Conservation (phyloP, 2,113 vertebrate genomes). For the Chascanopsetta lugubris region DNA sequence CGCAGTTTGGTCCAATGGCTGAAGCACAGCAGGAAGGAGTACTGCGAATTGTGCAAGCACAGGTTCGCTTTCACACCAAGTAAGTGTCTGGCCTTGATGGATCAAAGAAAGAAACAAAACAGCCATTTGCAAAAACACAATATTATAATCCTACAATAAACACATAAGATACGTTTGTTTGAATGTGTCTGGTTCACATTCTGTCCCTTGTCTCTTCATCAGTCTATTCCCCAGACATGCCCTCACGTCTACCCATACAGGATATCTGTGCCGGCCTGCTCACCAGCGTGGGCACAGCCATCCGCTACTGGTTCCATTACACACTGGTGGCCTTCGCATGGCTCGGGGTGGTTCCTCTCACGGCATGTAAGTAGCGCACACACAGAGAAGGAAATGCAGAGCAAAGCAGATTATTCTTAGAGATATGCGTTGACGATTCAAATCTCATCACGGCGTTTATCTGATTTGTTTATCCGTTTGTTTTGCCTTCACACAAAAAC, state of each 20-base stretch:
- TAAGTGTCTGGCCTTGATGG: conserved; percentile 80
- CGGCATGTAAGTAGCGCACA: conserved; percentile 90
- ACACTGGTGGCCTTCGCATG: conserved; percentile 99
- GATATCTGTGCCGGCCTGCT: conserved; percentile 98
- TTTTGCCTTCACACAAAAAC: too few species aligned
- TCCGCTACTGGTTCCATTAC: conserved; percentile 99
- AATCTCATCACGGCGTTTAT: too few species aligned
- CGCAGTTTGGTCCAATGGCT: conserved; percentile 99
- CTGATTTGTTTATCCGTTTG: too few species aligned
- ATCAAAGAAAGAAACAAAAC: background rate
- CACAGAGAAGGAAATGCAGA: background rate
- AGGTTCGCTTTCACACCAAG: conserved; percentile 99
- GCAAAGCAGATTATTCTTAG: background rate
- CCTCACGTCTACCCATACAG: conserved; percentile 97
- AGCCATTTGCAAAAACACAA: too few species aligned
- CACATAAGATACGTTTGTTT: background rate
- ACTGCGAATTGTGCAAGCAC: conserved; percentile 99
- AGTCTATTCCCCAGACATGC: conserved; percentile 99
- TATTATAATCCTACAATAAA: too few species aligned
- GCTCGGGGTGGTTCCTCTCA: conserved; percentile 98
- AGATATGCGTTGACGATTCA: too few species aligned
- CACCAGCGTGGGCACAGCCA: conserved; percentile 98
- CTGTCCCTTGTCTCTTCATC: background rate
- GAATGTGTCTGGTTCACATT: conserved; percentile 4
- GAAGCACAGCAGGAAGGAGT: conserved; percentile 99